Evolutionary conservation across 2,113 vertebrate species (phyloP), one percentile per base, ranked within the genome.

Genomic region (Protobothrops flavoviridis): DNA sequence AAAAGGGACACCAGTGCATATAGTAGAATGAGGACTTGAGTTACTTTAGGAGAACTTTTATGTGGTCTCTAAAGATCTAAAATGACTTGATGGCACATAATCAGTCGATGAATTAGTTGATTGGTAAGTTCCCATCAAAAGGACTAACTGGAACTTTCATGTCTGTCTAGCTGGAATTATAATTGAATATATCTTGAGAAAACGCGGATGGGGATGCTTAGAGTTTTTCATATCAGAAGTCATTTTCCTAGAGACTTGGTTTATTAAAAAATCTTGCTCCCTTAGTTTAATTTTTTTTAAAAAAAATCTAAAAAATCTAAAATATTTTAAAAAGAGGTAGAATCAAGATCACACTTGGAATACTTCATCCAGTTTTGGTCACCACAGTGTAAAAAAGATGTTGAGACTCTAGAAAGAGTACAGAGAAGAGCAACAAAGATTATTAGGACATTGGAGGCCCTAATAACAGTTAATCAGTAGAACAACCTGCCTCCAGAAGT

Each of bases 1-100:
- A 24, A 87, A 50, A 26, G 69, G 3, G 17, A 33, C 95, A 89
- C 87, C 17, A 93, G 93, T 95, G 95, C 92, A 90, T 93, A 87
- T 0, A 13, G 1, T 43, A 93, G 94, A 61, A 20, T 81, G 57
- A 53, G 21, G 57, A 92, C 8, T n/a, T 81, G 12, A 57, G 29
- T 6, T 50, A 50, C 48, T 50, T 59, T 52, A 90, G 39, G 53
- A 94, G 87, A 52, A 55, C 0, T 88, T 95, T 61, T 53, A 56
- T 95, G 15, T 20, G 2, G n/a, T 20, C 29, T 33, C 5, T 33
- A 74, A 33, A 17, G 15, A 33, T 74, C 15, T 6, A 33, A 33
- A 74, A 74, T 33, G 3, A 74, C 13, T 33, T 74, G 69, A 33
- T 33, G 64, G 15, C 13, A 69, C 61, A 69, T 69, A 74, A 74